phyloP scores from a whole-genome alignment of 2,113 vertebrate genomes.

The Hippocampus barbouri region DNA sequence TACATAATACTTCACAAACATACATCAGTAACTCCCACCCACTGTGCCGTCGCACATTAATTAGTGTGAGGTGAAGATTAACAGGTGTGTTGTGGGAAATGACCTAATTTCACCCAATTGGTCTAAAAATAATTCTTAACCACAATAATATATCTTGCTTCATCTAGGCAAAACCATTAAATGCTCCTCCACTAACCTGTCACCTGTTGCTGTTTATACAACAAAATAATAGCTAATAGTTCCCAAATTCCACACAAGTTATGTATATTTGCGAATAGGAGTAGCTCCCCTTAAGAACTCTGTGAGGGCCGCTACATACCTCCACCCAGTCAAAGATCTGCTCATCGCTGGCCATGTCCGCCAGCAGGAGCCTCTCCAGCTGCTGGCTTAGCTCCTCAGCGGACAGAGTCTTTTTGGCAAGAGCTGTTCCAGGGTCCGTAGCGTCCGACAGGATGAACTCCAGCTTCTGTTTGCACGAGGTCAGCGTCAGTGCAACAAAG shows the following conservation, averaged over 20 bases:
- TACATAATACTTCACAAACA: neutral
- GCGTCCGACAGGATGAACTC: constrained; percentile 83
- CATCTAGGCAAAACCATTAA: too few relatives aligned
- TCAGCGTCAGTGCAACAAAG: neutral
- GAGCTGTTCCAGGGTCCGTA: constrained; percentile 75
- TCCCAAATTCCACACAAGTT: too few relatives aligned
- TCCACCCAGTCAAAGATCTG: constrained; percentile 99
- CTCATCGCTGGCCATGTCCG: constrained; percentile 92
- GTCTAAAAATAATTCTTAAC: too few relatives aligned
- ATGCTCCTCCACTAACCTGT: too few relatives aligned
- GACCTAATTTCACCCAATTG: too few relatives aligned
- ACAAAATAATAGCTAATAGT: too few relatives aligned
- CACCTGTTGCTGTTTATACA: too few relatives aligned
- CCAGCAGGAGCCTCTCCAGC: constrained; percentile 88
- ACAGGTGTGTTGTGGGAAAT: too few relatives aligned
- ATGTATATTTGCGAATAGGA: neutral
- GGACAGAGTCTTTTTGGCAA: constrained; percentile 78
- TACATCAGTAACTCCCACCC: neutral
- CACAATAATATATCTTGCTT: neutral
- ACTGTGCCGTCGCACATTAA: neutral
- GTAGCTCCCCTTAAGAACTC: neutral
- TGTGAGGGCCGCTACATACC: constrained; percentile 61
- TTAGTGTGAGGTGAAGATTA: neutral
- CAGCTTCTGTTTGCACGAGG: constrained; percentile 79
- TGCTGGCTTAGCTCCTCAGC: constrained; percentile 84